A percentile compares a stretch with the other conserved stretches of the same genome.
Conservation (phyloP, 2,113 vertebrate genomes). For the Oreocharis arfaki region DNA sequence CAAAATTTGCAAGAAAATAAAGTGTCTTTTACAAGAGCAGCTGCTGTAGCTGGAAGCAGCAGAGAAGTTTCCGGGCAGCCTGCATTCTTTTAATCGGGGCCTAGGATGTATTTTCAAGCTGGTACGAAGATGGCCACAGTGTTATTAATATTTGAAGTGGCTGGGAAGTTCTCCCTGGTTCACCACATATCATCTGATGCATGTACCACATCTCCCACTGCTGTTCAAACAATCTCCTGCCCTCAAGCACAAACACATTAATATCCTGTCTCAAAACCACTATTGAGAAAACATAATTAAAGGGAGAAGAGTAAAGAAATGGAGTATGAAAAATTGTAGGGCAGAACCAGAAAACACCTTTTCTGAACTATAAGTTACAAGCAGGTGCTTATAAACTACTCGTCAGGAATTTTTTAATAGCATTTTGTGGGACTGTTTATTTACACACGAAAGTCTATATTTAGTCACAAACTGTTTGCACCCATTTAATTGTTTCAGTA, state of each 20-base stretch:
- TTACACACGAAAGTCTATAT: background rate
- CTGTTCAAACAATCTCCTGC: background rate
- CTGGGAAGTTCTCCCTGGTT: background rate
- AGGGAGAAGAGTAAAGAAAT: background rate
- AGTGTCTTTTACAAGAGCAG: background rate
- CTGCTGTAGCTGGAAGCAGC: background rate
- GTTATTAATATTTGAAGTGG: background rate
- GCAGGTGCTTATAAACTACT: background rate
- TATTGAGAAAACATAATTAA: background rate
- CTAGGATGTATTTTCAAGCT: background rate
- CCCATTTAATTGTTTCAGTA: background rate
- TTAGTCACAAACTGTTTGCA: background rate
- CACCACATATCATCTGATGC: background rate
- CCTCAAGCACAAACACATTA: background rate
- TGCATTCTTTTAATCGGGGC: background rate
- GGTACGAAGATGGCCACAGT: background rate
- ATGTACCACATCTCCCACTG: background rate
- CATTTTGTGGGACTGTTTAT: background rate
- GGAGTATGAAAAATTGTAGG: background rate
- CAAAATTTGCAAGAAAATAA: background rate
- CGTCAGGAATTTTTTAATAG: background rate
- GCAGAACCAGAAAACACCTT: background rate
- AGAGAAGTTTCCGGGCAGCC: background rate
- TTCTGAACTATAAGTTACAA: background rate
- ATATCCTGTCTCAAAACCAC: background rate